Base-by-base conservation (phyloP, 2,797 vertebrate genomes). In the Mastacembelus armatus region DNA sequence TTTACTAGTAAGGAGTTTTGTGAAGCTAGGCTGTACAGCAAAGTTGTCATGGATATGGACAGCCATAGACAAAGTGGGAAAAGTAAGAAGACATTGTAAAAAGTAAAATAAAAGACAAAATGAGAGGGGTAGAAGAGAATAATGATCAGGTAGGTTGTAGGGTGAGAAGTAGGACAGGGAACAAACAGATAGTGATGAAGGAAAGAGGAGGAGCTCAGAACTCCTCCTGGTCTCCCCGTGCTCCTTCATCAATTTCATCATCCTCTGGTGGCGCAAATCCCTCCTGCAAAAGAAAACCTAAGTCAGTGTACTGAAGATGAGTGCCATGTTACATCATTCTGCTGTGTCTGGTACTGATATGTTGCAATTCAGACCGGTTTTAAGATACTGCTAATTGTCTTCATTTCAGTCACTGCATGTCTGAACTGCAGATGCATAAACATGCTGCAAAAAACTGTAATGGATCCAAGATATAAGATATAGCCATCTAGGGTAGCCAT, bases 211-310 rank as follows among this genome's bases (percentile, higher is more conserved):
- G 18, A 39, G 74, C 88, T 94, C 93, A 99, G 91, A 95, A 98
- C 87, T 98, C 97, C 26, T 98, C 96, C 78, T 95, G 95, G 65
- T 96, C 95, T 85, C 93, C 95, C 10, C 86, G 92, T 59, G 93
- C 93, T 42, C 92, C 93, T 44, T 96, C 95, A 0, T 95, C 94
- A 47, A 95, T 86, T 30, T 96, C 95, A 0, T 97, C 96, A 0
- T 98, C 96, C 39, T 97, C 96, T 1, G 97, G 97, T 0, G 96
- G 95, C 33, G 95, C 96, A 18, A 98, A 98, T 54, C 97, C 97
- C 64, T 97, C 96, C 97, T 99, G 88, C 0, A 32, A 47, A 27
- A 79, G 10, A 61, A 48, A 61, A 24, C 19, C 38, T 16, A 22
- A 32, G 30, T 78, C 54, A 83, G 57, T 55, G 16, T 51, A n/a